These are phyloP conservation scores for Ochropleura plecta DNA, from an alignment of 2,888 invertebrate genomes.

Conservation along the genomic window DNA sequence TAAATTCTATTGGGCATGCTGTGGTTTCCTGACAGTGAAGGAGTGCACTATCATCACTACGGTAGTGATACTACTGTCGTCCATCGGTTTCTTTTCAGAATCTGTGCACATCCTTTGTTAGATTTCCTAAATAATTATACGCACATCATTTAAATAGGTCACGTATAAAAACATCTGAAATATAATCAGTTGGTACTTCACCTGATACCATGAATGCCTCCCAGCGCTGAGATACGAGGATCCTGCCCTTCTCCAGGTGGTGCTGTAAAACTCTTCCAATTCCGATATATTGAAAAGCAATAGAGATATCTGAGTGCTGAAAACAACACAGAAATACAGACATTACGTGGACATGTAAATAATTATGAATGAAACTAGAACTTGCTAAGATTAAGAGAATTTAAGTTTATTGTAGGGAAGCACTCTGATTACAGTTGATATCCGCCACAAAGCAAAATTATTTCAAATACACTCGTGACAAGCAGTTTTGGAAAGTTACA, in stretches of 20 bases:
- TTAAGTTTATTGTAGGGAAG: not conserved
- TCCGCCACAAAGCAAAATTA: not conserved
- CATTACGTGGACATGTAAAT: not conserved
- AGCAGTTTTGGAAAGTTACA: too few relatives aligned
- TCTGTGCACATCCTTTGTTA: too few relatives aligned
- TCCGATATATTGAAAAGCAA: slow-evolving; percentile 72
- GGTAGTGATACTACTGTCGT: too few relatives aligned
- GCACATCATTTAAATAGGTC: too few relatives aligned
- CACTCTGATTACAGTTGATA: not conserved
- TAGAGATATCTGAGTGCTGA: slow-evolving; percentile 54
- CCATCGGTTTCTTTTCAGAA: too few relatives aligned
- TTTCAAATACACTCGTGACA: too few relatives aligned
- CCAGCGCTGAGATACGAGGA: slow-evolving; percentile 53
- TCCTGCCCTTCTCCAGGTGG: slow-evolving; percentile 27
- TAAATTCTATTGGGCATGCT: too few relatives aligned
- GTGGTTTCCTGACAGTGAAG: too few relatives aligned
- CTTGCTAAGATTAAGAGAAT: not conserved
- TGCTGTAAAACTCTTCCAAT: slow-evolving; percentile 65
- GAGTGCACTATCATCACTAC: too few relatives aligned
- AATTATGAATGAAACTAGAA: not conserved
- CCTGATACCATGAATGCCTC: slow-evolving; percentile 69
- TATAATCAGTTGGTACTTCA: slow-evolving; percentile 24
- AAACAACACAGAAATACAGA: slow-evolving; percentile 6
- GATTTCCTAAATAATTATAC: too few relatives aligned
- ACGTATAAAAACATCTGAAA: too few relatives aligned